Percentiles rank a stretch among this genome's conserved stretches.
Conservation (phyloP, 2,113 vertebrate species). For the Microtus oregoni region DNA sequence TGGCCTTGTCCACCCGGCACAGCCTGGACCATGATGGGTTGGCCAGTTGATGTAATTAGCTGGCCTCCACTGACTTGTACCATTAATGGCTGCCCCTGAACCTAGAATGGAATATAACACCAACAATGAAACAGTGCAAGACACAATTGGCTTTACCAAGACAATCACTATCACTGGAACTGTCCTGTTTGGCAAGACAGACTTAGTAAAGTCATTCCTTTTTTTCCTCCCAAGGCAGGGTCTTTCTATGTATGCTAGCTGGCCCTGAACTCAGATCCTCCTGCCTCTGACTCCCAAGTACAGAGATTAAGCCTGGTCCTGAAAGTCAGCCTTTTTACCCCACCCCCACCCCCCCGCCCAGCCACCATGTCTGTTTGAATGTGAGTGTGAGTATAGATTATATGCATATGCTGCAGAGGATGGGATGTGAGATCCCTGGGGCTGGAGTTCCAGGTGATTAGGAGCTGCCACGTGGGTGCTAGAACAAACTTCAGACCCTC, state of each 20-base stretch:
- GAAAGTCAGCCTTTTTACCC: background rate
- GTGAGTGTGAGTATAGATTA: background rate
- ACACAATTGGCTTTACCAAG: constrained; percentile 10
- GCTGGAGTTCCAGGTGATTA: background rate
- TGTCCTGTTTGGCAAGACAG: constrained; percentile 20
- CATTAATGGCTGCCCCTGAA: constrained; percentile 98
- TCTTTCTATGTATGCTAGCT: background rate
- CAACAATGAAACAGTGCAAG: constrained; percentile 83
- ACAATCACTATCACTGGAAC: constrained; percentile 34
- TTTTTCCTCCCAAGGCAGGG: background rate
- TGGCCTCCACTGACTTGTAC: constrained; percentile 99
- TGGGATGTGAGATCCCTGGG: background rate
- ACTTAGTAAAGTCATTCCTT: background rate
- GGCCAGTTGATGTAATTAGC: constrained; percentile 98
- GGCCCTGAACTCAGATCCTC: background rate
- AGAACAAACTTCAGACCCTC: background rate
- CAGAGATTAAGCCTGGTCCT: background rate
- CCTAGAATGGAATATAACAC: constrained; percentile 84
- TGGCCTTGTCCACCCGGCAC: constrained; percentile 97
- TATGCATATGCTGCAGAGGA: background rate
- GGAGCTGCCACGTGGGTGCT: background rate
- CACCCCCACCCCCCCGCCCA: too few relatives aligned
- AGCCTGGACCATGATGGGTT: constrained; percentile 99
- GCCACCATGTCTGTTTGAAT: background rate
- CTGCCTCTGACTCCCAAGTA: background rate